These are phyloP conservation scores for Akabosia matsudoensis DNA, from an alignment of 1,140 invertebrate genomes.

Conservation along the genomic window DNA sequence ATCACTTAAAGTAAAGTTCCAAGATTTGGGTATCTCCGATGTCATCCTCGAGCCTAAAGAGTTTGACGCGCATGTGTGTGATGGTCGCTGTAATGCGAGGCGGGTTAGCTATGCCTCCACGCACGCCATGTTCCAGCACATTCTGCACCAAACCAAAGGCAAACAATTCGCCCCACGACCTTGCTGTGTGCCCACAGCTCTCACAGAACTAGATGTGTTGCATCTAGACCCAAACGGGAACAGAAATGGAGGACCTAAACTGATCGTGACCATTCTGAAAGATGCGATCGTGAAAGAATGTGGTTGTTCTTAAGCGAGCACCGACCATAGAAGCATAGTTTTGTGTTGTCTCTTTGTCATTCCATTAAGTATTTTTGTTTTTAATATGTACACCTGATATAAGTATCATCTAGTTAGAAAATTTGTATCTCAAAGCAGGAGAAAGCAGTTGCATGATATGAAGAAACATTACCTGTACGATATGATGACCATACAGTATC, in stretches of 20 bases:
- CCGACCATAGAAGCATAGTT: no score
- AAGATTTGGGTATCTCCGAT: slow-evolving; percentile 41
- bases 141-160: slow-evolving; percentile 60
- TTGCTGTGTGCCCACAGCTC: slow-evolving; percentile 68
- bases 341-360: no score
- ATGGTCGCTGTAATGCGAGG: slow-evolving; percentile 65
- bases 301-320: slow-evolving; percentile 62
- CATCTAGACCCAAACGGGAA: slow-evolving; percentile 62
- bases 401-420: neutral
- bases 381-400: neutral
- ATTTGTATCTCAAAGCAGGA: no score
- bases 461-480: no score
- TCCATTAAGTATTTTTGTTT: slow-evolving; percentile 1
- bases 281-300: slow-evolving; percentile 70
- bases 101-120: slow-evolving; percentile 60
- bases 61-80: slow-evolving; percentile 71
- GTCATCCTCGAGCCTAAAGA: slow-evolving; percentile 64
- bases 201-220: slow-evolving; percentile 65
- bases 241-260: slow-evolving; percentile 52
- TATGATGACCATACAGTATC: no score
- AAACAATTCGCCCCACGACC: slow-evolving; percentile 59
- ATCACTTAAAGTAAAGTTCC: slow-evolving; percentile 39
- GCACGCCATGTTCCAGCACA: slow-evolving; percentile 68
- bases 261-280: slow-evolving; percentile 68
- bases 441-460: no score